A percentile compares a stretch with the other conserved stretches of the same genome.
phyloP scores from a whole-genome alignment of 1,140 invertebrate genomes.

The Phenacoccus solenopsis region DNA sequence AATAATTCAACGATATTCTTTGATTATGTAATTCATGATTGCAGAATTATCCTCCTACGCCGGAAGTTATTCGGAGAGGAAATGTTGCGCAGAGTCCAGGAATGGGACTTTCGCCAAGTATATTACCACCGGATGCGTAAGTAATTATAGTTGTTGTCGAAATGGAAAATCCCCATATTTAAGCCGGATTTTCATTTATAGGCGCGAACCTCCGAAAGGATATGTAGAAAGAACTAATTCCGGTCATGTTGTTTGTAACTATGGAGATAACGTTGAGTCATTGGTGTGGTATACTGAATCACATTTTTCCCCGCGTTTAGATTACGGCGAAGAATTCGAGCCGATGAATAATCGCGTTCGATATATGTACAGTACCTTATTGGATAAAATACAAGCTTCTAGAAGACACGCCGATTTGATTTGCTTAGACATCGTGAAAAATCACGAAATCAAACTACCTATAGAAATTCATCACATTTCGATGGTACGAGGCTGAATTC shows the following conservation, averaged over 20 bases:
- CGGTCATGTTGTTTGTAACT: slow-evolving; percentile 40
- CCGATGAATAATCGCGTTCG: slow-evolving; percentile 28
- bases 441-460: not conserved
- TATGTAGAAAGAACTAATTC: slow-evolving; percentile 41
- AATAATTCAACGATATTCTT: no score
- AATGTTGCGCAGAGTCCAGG: no score
- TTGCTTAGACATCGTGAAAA: not conserved
- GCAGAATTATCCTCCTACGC: no score
- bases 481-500: not conserved
- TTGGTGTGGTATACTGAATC: slow-evolving; percentile 35
- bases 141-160: no score
- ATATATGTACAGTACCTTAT: slow-evolving; percentile 29
- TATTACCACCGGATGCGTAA: no score
- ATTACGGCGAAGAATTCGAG: slow-evolving; percentile 28
- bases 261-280: slow-evolving; percentile 33
- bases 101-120: no score
- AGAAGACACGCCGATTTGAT: not conserved
- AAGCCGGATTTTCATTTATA: slow-evolving; percentile 18
- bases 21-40: no score
- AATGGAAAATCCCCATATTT: no score
- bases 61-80: no score
- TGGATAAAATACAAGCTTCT: not conserved
- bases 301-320: slow-evolving; percentile 20
- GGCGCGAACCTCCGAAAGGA: slow-evolving; percentile 37
- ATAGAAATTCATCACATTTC: not conserved